phyloP scores from a whole-genome alignment of 1,140 invertebrate species.

The Metaphire vulgaris region DNA sequence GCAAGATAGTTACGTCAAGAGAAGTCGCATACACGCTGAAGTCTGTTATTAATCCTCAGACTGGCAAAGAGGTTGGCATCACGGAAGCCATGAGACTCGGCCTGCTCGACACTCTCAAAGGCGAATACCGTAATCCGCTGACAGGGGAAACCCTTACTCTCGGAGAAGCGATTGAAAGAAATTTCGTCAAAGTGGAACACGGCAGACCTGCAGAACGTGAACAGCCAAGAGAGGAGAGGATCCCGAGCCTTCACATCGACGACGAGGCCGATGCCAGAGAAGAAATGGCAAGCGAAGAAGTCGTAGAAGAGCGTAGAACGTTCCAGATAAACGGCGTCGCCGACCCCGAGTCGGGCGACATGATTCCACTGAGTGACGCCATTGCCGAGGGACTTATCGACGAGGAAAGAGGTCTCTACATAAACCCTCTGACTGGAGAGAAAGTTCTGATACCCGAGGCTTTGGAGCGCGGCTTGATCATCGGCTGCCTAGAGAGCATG shows the following conservation, averaged over 20 bases:
- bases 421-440: constrained; percentile 73
- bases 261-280: constrained; percentile 43
- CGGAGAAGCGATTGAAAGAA: constrained; percentile 45
- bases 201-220: constrained; percentile 34
- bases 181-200: constrained; percentile 35
- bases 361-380: constrained; percentile 74
- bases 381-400: constrained; percentile 76
- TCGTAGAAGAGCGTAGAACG: constrained; percentile 46
- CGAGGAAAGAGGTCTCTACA: constrained; percentile 60
- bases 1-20: constrained; percentile 63
- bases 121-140: constrained; percentile 47
- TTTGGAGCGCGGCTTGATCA: constrained; percentile 61
- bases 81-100: constrained; percentile 44
- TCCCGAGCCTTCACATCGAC: constrained; percentile 45
- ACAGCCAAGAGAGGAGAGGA: constrained; percentile 32
- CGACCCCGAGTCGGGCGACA: constrained; percentile 73
- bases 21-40: constrained; percentile 56
- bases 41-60: constrained; percentile 55
- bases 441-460: constrained; percentile 52
- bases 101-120: constrained; percentile 42
- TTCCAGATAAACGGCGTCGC: constrained; percentile 60
- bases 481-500: constrained; percentile 40
- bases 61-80: constrained; percentile 44
- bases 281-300: constrained; percentile 44
- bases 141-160: constrained; percentile 45